These are phyloP conservation scores for Nomada fabriciana DNA, from an alignment of 2,888 invertebrate genomes.

Conservation along the genomic window DNA sequence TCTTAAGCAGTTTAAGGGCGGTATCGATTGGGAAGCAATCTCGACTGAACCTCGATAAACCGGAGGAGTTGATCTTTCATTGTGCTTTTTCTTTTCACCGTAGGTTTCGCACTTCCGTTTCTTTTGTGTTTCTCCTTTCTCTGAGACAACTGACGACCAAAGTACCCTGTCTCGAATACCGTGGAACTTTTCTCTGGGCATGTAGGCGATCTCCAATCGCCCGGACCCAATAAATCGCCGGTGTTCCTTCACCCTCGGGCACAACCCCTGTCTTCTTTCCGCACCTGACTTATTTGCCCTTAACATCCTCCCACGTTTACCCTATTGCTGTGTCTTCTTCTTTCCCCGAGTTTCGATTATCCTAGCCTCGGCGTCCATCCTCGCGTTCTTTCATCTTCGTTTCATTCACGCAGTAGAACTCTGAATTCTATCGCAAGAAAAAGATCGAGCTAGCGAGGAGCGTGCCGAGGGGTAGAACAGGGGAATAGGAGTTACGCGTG, in stretches of 20 bases:
- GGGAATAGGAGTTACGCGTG: not conserved
- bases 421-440: constrained; percentile 1
- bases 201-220: constrained; percentile 57
- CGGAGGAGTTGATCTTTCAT: constrained; percentile 27
- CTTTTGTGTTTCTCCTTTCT: constrained; percentile 1
- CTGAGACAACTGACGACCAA: constrained; percentile 18
- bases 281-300: constrained; percentile 37
- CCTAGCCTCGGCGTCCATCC: constrained; percentile 7
- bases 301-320: constrained; percentile 1
- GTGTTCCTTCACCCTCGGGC: constrained; percentile 50
- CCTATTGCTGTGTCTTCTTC: constrained; percentile 21
- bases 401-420: constrained; percentile 18
- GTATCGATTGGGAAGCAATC: constrained; percentile 26
- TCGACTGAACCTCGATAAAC: constrained; percentile 17
- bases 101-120: constrained; percentile 17
- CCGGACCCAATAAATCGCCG: constrained; percentile 66
- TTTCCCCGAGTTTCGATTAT: constrained; percentile 15
- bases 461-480: not conserved
- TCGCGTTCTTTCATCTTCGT: constrained; percentile 10
- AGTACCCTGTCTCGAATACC: constrained; percentile 57
- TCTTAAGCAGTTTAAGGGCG: not conserved
- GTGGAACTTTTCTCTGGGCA: constrained; percentile 41
- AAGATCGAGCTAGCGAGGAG: not conserved
- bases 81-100: constrained; percentile 29
- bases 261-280: constrained; percentile 30